These are phyloP conservation scores for Drosophila stalkeri DNA, from an alignment of 2,888 invertebrate species.

Conservation along the genomic window DNA sequence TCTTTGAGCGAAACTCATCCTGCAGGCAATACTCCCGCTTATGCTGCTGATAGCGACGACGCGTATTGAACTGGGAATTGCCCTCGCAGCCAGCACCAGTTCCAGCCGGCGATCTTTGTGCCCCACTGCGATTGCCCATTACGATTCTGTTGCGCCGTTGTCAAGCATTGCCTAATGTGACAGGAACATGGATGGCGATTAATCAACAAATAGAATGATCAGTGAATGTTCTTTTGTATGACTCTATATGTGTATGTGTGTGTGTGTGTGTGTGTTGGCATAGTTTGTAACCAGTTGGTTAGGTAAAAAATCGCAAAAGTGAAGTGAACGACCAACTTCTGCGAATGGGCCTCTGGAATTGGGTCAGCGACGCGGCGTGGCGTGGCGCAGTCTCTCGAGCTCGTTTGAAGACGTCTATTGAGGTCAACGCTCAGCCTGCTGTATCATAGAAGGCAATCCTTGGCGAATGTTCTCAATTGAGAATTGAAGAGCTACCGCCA, in stretches of 20 bases:
- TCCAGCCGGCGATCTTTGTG: constrained; percentile 24
- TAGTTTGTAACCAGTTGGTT: constrained; percentile 62
- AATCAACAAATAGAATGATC: constrained; percentile 30
- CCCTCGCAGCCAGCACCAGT: constrained; percentile 22
- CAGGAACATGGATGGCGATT: constrained; percentile 52
- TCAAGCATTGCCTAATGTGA: constrained; percentile 73
- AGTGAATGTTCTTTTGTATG: constrained; percentile 3
- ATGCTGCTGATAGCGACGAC: constrained; percentile 71
- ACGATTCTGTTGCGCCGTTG: constrained; percentile 43
- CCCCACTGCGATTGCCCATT: constrained; percentile 63
- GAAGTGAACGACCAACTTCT: constrained; percentile 64
- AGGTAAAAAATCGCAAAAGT: constrained; percentile 64
- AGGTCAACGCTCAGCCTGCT: constrained; percentile 43
- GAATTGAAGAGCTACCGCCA: constrained; percentile 19
- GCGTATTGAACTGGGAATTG: constrained; percentile 59
- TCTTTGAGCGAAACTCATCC: constrained; percentile 75
- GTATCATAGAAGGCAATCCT: constrained; percentile 38
- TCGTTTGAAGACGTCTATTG: constrained; percentile 47
- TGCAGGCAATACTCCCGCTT: constrained; percentile 69
- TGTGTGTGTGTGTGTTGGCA: constrained; percentile 31
- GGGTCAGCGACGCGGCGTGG: constrained; percentile 53
- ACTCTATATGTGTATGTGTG: constrained; percentile 8
- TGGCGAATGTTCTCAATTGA: constrained; percentile 12
- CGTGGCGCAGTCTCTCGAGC: constrained; percentile 29
- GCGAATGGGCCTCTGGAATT: constrained; percentile 66